Evolutionary conservation across 1,140 invertebrate genomes (phyloP), one percentile per base, ranked within the genome.

Genomic region (Protaetia brevitarsis): DNA sequence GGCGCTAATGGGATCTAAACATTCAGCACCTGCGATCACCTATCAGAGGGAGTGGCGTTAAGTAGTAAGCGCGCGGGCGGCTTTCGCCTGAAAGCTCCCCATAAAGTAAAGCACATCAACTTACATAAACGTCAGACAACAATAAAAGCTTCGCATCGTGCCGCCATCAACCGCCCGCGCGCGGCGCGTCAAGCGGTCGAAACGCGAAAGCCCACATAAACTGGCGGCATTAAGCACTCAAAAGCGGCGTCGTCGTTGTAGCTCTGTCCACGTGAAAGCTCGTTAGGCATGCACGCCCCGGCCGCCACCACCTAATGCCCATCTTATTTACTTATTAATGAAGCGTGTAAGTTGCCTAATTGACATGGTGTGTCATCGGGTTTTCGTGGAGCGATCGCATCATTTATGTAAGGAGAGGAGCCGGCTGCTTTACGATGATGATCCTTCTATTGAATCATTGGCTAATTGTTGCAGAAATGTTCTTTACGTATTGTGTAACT

Each of bases 1-100:
- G 72, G 72, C 66, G 72, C 65, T 73, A 73, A 73, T 73, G 72
- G 72, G 68, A 73, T 73, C 70, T 68, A 72, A 73, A 73, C 72
- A 68, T 68, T 68, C 66, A 68, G 66, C 66, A 73, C 72, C 72
- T 73, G 72, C 71, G 72, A 73, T 73, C 72, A 68, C 70, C 70
- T 70, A 72, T 73, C 70, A 71, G 69, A 30, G 23, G 41, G 41
- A 13, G 41, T 21, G 23, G 45, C 65, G 68, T 11, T 23, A n/a
- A n/a, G 56, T 27, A 1, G 69, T 73, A 73, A 73, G 71, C 71
- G 69, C 64, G 41, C 21, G 45, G 68, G 37, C 67, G 70, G 65
- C 68, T 68, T 66, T 66, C 60, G 36, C 68, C 68, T 73, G 71
- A 73, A 73, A 73, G 71, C 71, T 66, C 71, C 69, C 70, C 66